Evolutionary conservation across 2,113 vertebrate species (phyloP), one percentile per base, ranked within the genome.

Genomic region (Pteronura brasiliensis): DNA sequence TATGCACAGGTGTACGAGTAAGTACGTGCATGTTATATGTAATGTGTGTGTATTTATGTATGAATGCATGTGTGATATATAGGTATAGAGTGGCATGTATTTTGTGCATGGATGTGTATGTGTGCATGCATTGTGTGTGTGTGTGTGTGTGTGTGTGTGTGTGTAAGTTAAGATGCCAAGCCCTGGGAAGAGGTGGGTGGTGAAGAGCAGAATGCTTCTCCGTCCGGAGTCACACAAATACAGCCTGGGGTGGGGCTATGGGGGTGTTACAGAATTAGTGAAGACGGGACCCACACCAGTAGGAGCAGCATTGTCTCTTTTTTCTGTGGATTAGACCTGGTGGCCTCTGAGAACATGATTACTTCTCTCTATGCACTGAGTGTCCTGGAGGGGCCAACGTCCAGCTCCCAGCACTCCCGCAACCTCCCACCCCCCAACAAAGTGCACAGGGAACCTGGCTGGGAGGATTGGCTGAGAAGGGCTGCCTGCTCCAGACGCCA

Each of bases 381-480:
- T 84, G 36, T 69, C 34, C 65, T 81, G 59, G 36, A 13, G 34
- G 77, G 69, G 65, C 55, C 49, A 13, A 90, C 1, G 6, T 31
- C 29, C 5, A 0, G 63, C 55, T 87, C 42, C 31, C 13, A 80
- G 67, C 1, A 21, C 55, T 55, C 31, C 42, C n/a, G 49, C 25
- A 23, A 9, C 10, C 44, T 11, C 21, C 2, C 2, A n/a, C 25
- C 47, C 55, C 59, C 18, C 3, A 11, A 6, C 0, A 25, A 7
- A 21, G 59, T 52, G 44, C 29, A 1, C 10, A 29, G 42, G 77
- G 52, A 88, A 31, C n/a, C 61, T 69, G 34, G 39, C 12, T n/a
- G 39, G 57, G 57, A 59, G 29, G 18, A 10, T 49, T 65, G 18
- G 61, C 79, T 44, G 20, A 59, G 34, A 65, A 6, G 20, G 0